A percentile compares a stretch with the other conserved stretches of the same genome.
These are phyloP conservation scores for Lasioglossum malachurum DNA, from an alignment of 2,888 invertebrate species.

Conservation along the genomic window DNA sequence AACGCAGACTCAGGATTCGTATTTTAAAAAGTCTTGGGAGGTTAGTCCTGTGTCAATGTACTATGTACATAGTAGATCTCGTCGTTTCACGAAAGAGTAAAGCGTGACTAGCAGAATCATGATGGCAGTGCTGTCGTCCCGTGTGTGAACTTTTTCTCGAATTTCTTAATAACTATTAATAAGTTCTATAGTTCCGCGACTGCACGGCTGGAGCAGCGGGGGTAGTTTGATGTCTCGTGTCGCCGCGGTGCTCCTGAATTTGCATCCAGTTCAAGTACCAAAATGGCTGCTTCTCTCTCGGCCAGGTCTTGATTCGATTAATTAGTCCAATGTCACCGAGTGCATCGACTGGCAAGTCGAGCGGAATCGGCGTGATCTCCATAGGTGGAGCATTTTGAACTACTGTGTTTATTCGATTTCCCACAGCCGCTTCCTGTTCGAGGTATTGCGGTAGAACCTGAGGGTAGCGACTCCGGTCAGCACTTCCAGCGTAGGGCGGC, in stretches of 20 bases:
- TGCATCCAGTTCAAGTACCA: constrained; percentile 90
- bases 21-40: constrained; percentile 12
- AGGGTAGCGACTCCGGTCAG: constrained; percentile 88
- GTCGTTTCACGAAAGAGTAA: neutral
- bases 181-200: neutral
- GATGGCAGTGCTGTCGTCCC: constrained; percentile 26
- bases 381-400: no score
- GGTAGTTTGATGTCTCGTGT: constrained; percentile 21
- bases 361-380: constrained; percentile 70
- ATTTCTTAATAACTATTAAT: neutral
- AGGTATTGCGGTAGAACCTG: constrained; percentile 81
- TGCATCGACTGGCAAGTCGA: constrained; percentile 88
- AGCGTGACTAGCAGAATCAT: constrained; percentile 44
- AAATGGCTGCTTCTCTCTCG: constrained; percentile 89
- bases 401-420: constrained; percentile 86
- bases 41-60: constrained; percentile 27
- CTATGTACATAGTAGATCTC: constrained; percentile 1
- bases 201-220: constrained; percentile 7
- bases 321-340: constrained; percentile 88
- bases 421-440: constrained; percentile 76
- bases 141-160: neutral
- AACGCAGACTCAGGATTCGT: neutral
- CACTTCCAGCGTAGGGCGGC: constrained; percentile 88
- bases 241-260: constrained; percentile 86
- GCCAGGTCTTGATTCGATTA: constrained; percentile 88